A percentile compares a stretch with the other conserved stretches of the same genome.
phyloP scores from a whole-genome alignment of 92 coral and sea anemone species.

The Meandrina meandrites region DNA sequence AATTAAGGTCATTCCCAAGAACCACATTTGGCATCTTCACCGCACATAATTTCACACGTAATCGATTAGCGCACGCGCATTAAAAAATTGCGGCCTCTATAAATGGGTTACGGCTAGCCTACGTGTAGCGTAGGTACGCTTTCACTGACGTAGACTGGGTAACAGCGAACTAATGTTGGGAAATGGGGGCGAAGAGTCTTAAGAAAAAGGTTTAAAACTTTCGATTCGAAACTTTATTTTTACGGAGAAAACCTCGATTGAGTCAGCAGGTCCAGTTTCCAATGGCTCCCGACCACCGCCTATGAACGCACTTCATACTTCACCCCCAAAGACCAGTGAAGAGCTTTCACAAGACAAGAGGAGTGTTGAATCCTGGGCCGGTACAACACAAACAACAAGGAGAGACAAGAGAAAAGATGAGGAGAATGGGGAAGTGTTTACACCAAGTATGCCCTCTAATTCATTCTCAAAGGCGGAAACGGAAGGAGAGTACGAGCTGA shows the following conservation, averaged over 20 bases:
- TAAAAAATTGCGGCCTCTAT: too few relatives aligned
- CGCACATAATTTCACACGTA: too few relatives aligned
- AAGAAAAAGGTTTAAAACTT: too few relatives aligned
- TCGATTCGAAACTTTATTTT: background rate
- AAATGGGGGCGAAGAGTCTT: too few relatives aligned
- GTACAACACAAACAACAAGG: background rate
- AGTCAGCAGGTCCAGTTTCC: background rate
- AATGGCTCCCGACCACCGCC: background rate
- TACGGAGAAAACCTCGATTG: conserved; percentile 4
- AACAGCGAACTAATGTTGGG: too few relatives aligned
- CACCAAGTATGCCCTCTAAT: background rate
- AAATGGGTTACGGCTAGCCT: too few relatives aligned
- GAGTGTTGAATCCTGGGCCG: background rate
- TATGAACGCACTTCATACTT: background rate
- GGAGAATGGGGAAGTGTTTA: background rate
- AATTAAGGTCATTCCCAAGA: too few relatives aligned
- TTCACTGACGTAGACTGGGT: too few relatives aligned
- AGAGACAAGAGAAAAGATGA: background rate
- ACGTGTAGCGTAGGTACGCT: too few relatives aligned
- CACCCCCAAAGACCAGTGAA: background rate
- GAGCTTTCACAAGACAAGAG: background rate
- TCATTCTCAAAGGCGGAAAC: background rate
- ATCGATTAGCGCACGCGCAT: too few relatives aligned
- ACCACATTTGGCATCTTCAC: too few relatives aligned
- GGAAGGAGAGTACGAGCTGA: conserved; percentile 19